phyloP scores from a whole-genome alignment of 2,888 invertebrate genomes.

The Eupithecia insigniata region DNA sequence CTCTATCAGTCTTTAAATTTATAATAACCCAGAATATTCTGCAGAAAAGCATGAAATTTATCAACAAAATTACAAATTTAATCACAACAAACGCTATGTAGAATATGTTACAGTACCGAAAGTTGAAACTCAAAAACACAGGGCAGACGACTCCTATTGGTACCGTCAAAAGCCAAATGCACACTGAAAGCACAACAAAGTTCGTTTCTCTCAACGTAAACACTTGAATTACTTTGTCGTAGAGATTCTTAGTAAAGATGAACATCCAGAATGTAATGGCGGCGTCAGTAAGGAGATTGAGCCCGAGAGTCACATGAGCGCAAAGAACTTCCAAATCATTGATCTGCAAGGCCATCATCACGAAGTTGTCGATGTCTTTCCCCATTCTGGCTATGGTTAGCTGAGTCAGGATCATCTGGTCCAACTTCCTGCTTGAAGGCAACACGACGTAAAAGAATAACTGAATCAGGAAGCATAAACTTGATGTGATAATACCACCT shows the following conservation, averaged over 20 bases:
- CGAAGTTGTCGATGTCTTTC: slow-evolving; percentile 57
- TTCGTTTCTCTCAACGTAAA: slow-evolving; percentile 53
- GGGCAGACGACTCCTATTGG: slow-evolving; percentile 51
- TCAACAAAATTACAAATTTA: slow-evolving; percentile 51
- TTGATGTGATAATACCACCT: slow-evolving; percentile 56
- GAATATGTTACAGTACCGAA: slow-evolving; percentile 35
- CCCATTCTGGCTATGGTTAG: slow-evolving; percentile 60
- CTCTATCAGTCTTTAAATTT: slow-evolving; percentile 31
- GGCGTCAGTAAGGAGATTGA: slow-evolving; percentile 58
- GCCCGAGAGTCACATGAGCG: slow-evolving; percentile 31
- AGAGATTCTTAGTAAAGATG: slow-evolving; percentile 67
- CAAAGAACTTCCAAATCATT: slow-evolving; percentile 20
- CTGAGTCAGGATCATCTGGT: slow-evolving; percentile 63
- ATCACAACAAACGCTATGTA: slow-evolving; percentile 53
- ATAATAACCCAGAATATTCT: slow-evolving; percentile 59
- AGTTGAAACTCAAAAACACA: slow-evolving; percentile 14
- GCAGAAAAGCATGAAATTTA: slow-evolving; percentile 62
- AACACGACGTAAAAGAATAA: slow-evolving; percentile 46
- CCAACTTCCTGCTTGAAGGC: slow-evolving; percentile 60
- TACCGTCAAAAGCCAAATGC: slow-evolving; percentile 56
- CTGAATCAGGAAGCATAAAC: slow-evolving; percentile 47
- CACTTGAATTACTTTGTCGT: slow-evolving; percentile 68
- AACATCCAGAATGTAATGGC: slow-evolving; percentile 66
- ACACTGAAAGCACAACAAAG: slow-evolving; percentile 46
- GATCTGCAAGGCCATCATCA: slow-evolving; percentile 39